phyloP scores from a whole-genome alignment of 2,888 invertebrate genomes.

The Byasa hedistus region DNA sequence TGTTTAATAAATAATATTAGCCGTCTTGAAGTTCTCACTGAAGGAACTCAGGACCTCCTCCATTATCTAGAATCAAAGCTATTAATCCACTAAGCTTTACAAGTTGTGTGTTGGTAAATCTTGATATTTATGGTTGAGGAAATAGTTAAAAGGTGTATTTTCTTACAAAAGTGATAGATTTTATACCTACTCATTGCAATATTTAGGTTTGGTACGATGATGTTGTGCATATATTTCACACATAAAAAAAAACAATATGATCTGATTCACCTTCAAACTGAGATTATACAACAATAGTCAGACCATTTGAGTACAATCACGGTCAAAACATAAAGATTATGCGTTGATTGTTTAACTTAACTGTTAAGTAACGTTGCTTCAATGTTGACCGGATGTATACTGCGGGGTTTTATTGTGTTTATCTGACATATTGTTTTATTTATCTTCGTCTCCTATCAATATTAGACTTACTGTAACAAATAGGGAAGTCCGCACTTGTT shows the following conservation, averaged over 20 bases:
- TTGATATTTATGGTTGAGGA: no score
- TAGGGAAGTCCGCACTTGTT: background rate
- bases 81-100: no score
- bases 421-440: conserved; percentile 14
- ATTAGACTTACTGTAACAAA: conserved; percentile 4
- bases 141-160: no score
- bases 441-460: background rate
- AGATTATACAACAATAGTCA: conserved; percentile 21
- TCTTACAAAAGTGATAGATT: no score
- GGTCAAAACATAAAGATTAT: conserved; percentile 28
- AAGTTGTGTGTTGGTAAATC: no score
- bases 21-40: no score
- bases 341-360: conserved; percentile 33
- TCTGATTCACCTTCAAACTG: conserved; percentile 27
- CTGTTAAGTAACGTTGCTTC: conserved; percentile 16
- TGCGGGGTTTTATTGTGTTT: conserved; percentile 6
- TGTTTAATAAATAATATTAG: no score
- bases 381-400: conserved; percentile 14
- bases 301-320: conserved; percentile 20
- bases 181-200: no score
- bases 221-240: background rate
- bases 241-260: conserved; percentile 18
- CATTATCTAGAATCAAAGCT: no score
- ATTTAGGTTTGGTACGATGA: no score
- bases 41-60: no score